Evolutionary conservation across 2,888 invertebrate species (phyloP).

Genomic region (Polydrusus tereticollis): DNA sequence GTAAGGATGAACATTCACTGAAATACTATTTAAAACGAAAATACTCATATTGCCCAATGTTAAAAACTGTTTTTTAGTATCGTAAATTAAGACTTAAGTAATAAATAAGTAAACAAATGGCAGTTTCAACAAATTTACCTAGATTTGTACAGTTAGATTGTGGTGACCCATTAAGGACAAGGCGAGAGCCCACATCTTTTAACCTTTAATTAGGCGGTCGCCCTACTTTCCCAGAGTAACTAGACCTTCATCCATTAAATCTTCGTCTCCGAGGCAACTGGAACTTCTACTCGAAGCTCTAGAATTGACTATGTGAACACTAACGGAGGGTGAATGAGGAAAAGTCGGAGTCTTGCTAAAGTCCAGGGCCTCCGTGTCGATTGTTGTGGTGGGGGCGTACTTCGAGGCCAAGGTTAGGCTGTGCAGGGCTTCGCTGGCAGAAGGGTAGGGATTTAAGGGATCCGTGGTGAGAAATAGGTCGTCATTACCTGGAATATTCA

Average conservation of each 20-base stretch:
- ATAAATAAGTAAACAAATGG: constrained; percentile 5
- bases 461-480: constrained; percentile 58
- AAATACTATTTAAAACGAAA: too few relatives aligned
- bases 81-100: not conserved
- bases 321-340: constrained; percentile 76
- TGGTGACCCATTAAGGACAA: not conserved
- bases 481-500: constrained; percentile 53
- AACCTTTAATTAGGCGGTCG: not conserved
- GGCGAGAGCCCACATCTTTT: not conserved
- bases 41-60: too few relatives aligned
- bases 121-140: constrained; percentile 1
- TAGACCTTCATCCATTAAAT: constrained; percentile 90
- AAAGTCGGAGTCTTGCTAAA: constrained; percentile 59
- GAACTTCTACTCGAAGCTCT: constrained; percentile 84
- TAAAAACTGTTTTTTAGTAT: not conserved
- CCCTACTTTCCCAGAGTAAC: constrained; percentile 80
- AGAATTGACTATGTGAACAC: constrained; percentile 83
- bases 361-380: constrained; percentile 73
- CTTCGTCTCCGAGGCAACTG: constrained; percentile 89
- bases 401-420: constrained; percentile 67
- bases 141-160: constrained; percentile 2
- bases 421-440: constrained; percentile 56
- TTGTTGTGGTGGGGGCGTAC: constrained; percentile 62
- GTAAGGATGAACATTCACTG: too few relatives aligned
- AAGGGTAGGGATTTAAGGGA: constrained; percentile 57